Conservation (phyloP, 2,797 vertebrate genomes). For the Melanogrammus aeglefinus region DNA sequence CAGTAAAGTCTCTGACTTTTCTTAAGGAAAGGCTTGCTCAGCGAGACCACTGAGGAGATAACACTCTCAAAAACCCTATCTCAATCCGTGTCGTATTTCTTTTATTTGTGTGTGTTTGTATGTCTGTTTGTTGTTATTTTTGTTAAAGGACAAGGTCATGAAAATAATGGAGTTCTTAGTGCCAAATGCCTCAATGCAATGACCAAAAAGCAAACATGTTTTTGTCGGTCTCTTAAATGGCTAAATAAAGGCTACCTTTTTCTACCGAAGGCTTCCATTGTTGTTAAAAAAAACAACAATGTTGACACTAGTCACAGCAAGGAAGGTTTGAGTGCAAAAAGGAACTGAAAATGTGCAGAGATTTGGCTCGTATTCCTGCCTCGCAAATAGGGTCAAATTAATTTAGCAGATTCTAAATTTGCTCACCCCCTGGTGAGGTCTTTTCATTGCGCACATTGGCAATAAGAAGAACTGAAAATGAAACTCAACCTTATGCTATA, state of each 20-base stretch:
- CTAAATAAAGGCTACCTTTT: not conserved
- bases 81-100: conserved; percentile 35
- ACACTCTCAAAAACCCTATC: conserved; percentile 27
- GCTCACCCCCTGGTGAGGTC: not conserved
- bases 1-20: not conserved
- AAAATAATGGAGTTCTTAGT: not conserved
- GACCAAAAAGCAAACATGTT: not conserved
- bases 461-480: not conserved
- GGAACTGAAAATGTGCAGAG: not conserved
- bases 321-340: not conserved
- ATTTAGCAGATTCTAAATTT: not conserved
- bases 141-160: not conserved
- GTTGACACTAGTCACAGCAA: not conserved
- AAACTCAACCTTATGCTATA: not conserved
- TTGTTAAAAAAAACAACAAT: not conserved
- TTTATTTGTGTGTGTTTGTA: conserved; percentile 17
- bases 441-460: not conserved
- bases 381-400: not conserved
- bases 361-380: not conserved
- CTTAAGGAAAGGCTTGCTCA: not conserved
- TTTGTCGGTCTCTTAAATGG: not conserved
- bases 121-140: conserved; percentile 14
- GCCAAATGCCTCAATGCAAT: not conserved
- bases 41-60: conserved; percentile 8
- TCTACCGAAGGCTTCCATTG: not conserved